Evolutionary conservation across 2,888 invertebrate species (phyloP), one percentile per base, ranked within the genome.

Genomic region (Drosophila yooni): DNA sequence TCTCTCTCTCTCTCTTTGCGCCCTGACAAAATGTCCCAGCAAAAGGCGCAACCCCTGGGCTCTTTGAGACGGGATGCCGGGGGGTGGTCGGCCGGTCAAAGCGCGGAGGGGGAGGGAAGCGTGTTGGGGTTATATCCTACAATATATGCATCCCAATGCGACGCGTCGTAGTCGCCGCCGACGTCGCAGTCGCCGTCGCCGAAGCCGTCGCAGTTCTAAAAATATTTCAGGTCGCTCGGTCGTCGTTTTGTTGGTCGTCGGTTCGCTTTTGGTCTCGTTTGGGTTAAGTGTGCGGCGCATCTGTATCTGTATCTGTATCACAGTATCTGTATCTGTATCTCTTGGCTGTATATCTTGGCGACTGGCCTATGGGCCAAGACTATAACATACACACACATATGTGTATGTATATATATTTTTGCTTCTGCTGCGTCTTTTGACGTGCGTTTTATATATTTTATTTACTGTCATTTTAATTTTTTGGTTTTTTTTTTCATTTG

Each of bases 201-300:
- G 82, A 68, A 63, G 72, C 70, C 43, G 74, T 74, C 79, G 83
- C 76, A 77, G 83, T 88, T 88, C 87, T 88, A 88, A 90, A 88
- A 88, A 88, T 88, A 88, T 88, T 88, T 89, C 85, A 88, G 91
- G 89, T 90, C 89, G 84, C 78, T 81, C 82, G 79, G 79, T 85
- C 80, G 77, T 46, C 46, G 25, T 46, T 77, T 77, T 67, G 84
- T 77, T 67, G 84, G 81, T 78, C 82, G 88, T 71, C 83, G 76
- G 83, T 84, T 88, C 81, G 83, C 79, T 79, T 88, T 89, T 90
- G 88, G 86, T 85, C 83, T 89, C 90, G 85, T 88, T 86, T 89
- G 88, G 85, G 85, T 89, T 89, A 86, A 86, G 85, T 86, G 89
- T 84, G 89, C 85, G 84, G 88, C 74, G 86, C 83, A 88, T 84